Evolutionary conservation across 2,113 vertebrate species (phyloP).

Genomic region (Boleophthalmus pectinirostris): DNA sequence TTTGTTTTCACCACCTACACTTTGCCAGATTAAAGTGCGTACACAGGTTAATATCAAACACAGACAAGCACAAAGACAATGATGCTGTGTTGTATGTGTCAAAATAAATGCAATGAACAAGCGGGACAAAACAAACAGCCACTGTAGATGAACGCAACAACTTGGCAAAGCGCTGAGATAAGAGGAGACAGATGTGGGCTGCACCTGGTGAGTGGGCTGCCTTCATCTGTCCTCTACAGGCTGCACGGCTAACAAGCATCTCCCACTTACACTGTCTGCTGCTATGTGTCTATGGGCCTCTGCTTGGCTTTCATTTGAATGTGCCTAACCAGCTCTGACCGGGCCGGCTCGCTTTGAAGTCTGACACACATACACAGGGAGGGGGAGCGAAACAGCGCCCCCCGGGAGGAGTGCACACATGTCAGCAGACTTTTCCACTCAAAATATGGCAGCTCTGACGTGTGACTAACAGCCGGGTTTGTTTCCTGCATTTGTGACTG

Average conservation of each 20-base stretch:
- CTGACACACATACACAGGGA: slow-evolving; percentile 16
- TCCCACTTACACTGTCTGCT: slow-evolving; percentile 28
- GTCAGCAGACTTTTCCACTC: slow-evolving; percentile 38
- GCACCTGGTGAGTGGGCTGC: slow-evolving; percentile 54
- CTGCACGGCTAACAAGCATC: slow-evolving; percentile 56
- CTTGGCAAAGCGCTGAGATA: slow-evolving; percentile 14
- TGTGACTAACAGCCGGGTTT: slow-evolving; percentile 6
- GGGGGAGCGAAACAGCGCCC: slow-evolving; percentile 27
- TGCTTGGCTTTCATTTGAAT: slow-evolving; percentile 41
- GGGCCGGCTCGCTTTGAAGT: slow-evolving; percentile 50
- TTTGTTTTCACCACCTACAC: background rate
- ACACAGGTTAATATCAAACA: background rate
- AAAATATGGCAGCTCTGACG: slow-evolving; percentile 13
- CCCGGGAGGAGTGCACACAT: slow-evolving; percentile 24
- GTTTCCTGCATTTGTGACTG: slow-evolving; percentile 3
- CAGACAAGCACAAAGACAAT: background rate
- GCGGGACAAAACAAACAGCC: slow-evolving; percentile 9
- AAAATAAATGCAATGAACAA: background rate
- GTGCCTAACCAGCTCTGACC: slow-evolving; percentile 37
- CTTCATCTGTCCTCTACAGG: slow-evolving; percentile 45
- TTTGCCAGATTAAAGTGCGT: background rate
- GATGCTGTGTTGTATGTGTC: background rate
- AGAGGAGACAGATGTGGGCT: slow-evolving; percentile 20
- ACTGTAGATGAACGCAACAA: slow-evolving; percentile 13
- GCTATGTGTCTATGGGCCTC: slow-evolving; percentile 7